A percentile compares a stretch with the other conserved stretches of the same genome.
These are phyloP conservation scores for Clamator glandarius DNA, from an alignment of 2,797 vertebrate species.

Conservation along the genomic window DNA sequence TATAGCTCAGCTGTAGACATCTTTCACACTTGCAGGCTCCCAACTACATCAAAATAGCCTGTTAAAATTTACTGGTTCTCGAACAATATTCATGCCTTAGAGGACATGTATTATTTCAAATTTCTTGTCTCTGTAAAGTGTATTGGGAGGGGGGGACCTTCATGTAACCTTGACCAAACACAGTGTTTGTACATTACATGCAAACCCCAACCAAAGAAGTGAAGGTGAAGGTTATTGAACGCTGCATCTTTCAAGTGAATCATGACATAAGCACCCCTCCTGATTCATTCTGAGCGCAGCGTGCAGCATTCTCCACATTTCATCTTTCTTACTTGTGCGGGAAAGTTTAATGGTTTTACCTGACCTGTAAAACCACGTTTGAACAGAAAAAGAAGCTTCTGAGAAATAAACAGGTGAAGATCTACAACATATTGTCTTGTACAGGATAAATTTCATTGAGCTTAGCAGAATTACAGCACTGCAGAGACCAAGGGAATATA, in stretches of 20 bases:
- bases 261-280: background rate
- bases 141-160: background rate
- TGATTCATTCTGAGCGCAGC: background rate
- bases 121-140: background rate
- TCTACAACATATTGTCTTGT: slow-evolving; percentile 11
- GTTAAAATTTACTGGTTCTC: background rate
- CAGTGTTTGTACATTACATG: background rate
- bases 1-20: background rate
- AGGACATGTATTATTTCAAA: background rate
- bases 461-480: slow-evolving; percentile 46
- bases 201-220: background rate
- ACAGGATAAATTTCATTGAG: slow-evolving; percentile 30
- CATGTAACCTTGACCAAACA: background rate
- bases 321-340: background rate
- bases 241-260: background rate
- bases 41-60: background rate
- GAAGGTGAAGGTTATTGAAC: background rate
- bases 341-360: background rate
- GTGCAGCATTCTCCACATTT: background rate
- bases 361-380: background rate
- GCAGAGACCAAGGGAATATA: slow-evolving; percentile 41
- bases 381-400: background rate
- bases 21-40: background rate
- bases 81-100: background rate
- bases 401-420: slow-evolving; percentile 60